These are phyloP conservation scores for Bellardia bayeri DNA, from an alignment of 2,888 invertebrate genomes.

Conservation along the genomic window DNA sequence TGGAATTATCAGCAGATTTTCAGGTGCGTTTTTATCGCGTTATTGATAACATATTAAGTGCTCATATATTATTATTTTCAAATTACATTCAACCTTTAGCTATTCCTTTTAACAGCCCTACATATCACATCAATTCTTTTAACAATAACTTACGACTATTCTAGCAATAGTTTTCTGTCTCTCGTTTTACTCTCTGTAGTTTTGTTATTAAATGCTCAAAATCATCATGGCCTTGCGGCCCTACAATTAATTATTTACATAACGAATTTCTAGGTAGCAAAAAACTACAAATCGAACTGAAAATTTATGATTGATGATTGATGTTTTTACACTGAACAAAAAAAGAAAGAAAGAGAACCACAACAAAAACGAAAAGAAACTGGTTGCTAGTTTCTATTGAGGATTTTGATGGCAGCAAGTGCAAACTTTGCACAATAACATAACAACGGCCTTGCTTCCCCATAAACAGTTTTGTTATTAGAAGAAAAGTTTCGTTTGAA, in stretches of 20 bases:
- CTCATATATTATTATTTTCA: too few relatives aligned
- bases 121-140: too few relatives aligned
- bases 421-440: background rate
- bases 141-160: constrained; percentile 22
- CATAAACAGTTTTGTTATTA: too few relatives aligned
- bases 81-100: too few relatives aligned
- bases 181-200: background rate
- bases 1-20: too few relatives aligned
- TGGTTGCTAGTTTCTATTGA: background rate
- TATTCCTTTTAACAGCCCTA: too few relatives aligned
- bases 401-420: background rate
- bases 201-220: background rate
- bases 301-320: constrained; percentile 70
- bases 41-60: too few relatives aligned
- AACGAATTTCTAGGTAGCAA: constrained; percentile 25
- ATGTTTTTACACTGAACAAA: constrained; percentile 13
- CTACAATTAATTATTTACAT: constrained; percentile 60
- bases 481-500: too few relatives aligned
- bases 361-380: background rate
- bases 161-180: background rate
- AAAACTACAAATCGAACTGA: constrained; percentile 32
- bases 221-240: constrained; percentile 45
- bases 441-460: too few relatives aligned
- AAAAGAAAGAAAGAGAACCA: background rate
- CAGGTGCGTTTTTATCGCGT: too few relatives aligned